These are phyloP conservation scores for Neogobius melanostomus DNA, from an alignment of 2,113 vertebrate species.

Conservation along the genomic window DNA sequence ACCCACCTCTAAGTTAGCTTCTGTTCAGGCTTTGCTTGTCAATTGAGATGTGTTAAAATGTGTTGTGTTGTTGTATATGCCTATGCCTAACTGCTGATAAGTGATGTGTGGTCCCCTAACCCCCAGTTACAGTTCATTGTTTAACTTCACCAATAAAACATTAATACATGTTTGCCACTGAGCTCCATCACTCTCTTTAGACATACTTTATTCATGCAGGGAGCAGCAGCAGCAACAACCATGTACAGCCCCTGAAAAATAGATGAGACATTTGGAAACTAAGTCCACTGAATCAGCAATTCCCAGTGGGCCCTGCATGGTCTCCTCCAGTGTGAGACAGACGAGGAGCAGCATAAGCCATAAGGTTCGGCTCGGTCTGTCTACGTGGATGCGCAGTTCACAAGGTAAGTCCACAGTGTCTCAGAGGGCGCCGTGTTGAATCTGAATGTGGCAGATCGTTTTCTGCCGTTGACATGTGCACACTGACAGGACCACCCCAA, in stretches of 20 bases:
- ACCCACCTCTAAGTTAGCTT: background rate
- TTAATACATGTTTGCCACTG: conserved; percentile 65
- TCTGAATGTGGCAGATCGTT: conserved; percentile 33
- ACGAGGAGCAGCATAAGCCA: conserved; percentile 27
- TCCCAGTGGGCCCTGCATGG: conserved; percentile 22
- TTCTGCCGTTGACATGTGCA: conserved; percentile 20
- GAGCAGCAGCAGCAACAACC: conserved; percentile 41
- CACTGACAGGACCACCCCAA: conserved; percentile 41
- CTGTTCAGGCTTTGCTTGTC: background rate
- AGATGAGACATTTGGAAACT: conserved; percentile 63
- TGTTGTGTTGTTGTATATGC: conserved; percentile 2
- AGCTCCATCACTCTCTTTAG: conserved; percentile 50
- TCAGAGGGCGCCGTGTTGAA: conserved; percentile 33
- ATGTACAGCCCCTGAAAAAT: conserved; percentile 64
- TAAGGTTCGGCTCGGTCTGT: conserved; percentile 12
- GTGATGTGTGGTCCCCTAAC: conserved; percentile 26
- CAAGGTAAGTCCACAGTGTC: conserved; percentile 24
- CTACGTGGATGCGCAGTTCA: conserved; percentile 19
- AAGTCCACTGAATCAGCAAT: conserved; percentile 56
- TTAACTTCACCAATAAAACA: conserved; percentile 67
- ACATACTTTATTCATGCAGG: conserved; percentile 69
- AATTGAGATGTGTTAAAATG: background rate
- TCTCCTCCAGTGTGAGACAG: conserved; percentile 20
- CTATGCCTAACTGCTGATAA: conserved; percentile 24
- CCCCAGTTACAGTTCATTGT: conserved; percentile 40